Evolutionary conservation across 2,797 vertebrate genomes (phyloP), one percentile per base, ranked within the genome.

Genomic region (Sebastes cheni): DNA sequence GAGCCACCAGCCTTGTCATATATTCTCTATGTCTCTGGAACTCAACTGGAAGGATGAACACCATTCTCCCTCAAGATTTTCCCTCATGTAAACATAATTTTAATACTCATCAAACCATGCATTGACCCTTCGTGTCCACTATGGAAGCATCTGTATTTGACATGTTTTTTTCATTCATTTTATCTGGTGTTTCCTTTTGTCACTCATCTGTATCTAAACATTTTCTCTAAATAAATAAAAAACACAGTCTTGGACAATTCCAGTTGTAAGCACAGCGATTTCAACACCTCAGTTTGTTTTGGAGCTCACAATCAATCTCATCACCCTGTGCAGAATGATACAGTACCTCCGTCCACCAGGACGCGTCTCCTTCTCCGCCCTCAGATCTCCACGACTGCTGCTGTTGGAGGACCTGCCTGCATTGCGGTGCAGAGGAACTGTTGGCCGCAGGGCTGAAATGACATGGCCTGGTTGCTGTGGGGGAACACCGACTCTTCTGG

Each of bases 341-440:
- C 18, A 2, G 22, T 92, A 95, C 95, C 94, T 94, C 80, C 68
- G 87, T 68, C 85, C 93, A 9, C 68, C 74, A 6, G 89, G 89
- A 23, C 81, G 67, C 81, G 67, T 61, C 87, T 92, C 91, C 80
- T 75, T 89, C 82, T 86, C 86, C 75, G 54, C 83, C 92, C 88
- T 91, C 75, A 1, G 89, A 82, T 11, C 79, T 75, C 72, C 92
- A 11, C 0, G 67, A 14, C 82, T 72, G 83, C 83, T 94, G 75
- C 8, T 84, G 89, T 93, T 94, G 80, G 78, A 66, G 11, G 76
- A 73, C 55, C 91, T 90, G 55, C 90, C 93, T 1, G 87, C 68
- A 3, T 75, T 89, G 4, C 90, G 87, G 88, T 95, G 96, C 39
- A 96, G 95, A 0, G 97, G 95, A 80, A 97, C 94, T 0, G 96